Percentiles rank a stretch among this genome's conserved stretches.
These are phyloP conservation scores for Drosophila kikkawai DNA, from an alignment of 1,140 invertebrate species.

Conservation along the genomic window DNA sequence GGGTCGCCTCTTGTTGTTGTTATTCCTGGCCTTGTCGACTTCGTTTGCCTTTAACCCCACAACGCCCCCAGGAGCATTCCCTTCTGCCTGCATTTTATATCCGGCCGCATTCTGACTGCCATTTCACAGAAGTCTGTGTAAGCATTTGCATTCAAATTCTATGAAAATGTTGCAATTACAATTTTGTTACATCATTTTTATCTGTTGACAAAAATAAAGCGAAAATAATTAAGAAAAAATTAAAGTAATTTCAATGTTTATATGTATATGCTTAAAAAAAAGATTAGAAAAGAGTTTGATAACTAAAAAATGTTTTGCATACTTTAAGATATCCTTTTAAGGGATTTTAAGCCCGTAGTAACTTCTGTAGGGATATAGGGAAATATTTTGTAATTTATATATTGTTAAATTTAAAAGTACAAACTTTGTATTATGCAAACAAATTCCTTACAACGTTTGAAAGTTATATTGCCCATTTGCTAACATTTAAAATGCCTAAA, in stretches of 20 bases:
- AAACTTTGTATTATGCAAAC: not conserved
- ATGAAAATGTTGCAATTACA: not conserved
- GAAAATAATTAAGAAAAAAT: not conserved
- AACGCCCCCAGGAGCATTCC: slow-evolving; percentile 18
- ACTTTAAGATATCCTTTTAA: too few species aligned
- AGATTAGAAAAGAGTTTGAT: too few species aligned
- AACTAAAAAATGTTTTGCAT: too few species aligned
- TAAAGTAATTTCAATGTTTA: not conserved
- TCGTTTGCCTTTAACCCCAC: slow-evolving; percentile 23
- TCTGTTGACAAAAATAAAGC: not conserved
- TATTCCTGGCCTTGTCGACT: slow-evolving; percentile 19
- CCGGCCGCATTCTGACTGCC: not conserved
- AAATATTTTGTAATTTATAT: not conserved
- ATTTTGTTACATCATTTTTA: not conserved
- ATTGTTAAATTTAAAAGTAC: not conserved
- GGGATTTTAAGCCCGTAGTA: too few species aligned
- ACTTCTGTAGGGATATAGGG: too few species aligned
- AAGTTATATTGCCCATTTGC: not conserved
- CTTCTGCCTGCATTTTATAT: slow-evolving; percentile 4
- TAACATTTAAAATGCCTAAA: not conserved
- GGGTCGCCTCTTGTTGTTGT: slow-evolving; percentile 9
- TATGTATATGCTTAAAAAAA: too few species aligned
- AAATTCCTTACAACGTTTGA: not conserved
- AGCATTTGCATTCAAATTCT: slow-evolving; percentile 18
- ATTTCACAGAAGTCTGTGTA: not conserved